Percentiles rank a stretch among this genome's conserved stretches.
Conservation (phyloP, 2,888 invertebrate genomes). For the Nesidiocoris tenuis region DNA sequence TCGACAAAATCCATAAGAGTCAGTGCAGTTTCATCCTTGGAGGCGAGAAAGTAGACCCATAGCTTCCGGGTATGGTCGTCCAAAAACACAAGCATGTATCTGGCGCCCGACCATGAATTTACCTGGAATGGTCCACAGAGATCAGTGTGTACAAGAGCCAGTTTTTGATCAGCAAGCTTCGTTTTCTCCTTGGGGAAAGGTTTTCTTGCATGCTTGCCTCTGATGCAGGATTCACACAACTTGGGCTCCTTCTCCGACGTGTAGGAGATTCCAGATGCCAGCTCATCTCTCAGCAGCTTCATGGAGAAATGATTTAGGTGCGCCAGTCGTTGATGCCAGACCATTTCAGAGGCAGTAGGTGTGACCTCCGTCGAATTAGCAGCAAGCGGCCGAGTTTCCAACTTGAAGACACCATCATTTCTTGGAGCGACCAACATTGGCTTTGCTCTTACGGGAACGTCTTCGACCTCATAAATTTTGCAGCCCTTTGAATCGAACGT, state of each 20-base stretch:
- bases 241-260: neutral
- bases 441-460: neutral
- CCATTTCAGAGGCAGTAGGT: neutral
- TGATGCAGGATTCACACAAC: constrained; percentile 31
- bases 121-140: no score
- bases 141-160: constrained; percentile 49
- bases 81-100: constrained; percentile 47
- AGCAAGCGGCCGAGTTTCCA: neutral
- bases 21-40: constrained; percentile 52
- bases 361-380: neutral
- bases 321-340: constrained; percentile 45
- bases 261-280: constrained; percentile 33
- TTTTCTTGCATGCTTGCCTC: constrained; percentile 34
- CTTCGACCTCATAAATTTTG: neutral
- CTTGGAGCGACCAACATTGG: neutral
- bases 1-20: constrained; percentile 51
- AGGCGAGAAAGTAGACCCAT: constrained; percentile 52
- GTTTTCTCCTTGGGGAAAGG: constrained; percentile 28
- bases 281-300: constrained; percentile 24
- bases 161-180: constrained; percentile 30
- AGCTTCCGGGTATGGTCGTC: constrained; percentile 47
- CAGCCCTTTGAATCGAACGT: neutral
- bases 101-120: constrained; percentile 46
- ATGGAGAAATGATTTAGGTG: constrained; percentile 39
- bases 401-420: constrained; percentile 3